phyloP scores from a whole-genome alignment of 1,140 invertebrate species.

The Lasioglossum baleicum region DNA sequence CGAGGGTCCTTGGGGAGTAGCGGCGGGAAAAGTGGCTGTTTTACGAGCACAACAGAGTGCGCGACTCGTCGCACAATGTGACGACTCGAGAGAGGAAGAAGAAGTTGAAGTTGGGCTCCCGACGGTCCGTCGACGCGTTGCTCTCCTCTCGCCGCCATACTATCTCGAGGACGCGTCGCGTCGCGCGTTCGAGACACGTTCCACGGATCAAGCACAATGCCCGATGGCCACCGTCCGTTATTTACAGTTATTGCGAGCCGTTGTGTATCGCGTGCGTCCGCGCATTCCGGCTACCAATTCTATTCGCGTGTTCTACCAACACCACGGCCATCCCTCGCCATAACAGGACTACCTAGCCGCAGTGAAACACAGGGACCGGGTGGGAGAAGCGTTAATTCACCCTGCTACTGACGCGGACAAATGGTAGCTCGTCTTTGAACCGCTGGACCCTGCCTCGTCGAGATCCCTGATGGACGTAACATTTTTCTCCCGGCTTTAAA shows the following conservation, averaged over 20 bases:
- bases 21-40: conserved; percentile 69
- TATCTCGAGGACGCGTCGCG: conserved; percentile 33
- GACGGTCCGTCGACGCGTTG: conserved; percentile 4
- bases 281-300: conserved; percentile 17
- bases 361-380: no score
- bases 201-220: conserved; percentile 64
- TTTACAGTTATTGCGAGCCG: conserved; percentile 66
- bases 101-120: conserved; percentile 38
- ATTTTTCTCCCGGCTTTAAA: neutral
- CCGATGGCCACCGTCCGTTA: conserved; percentile 56
- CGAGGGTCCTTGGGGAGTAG: conserved; percentile 63
- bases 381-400: neutral
- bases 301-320: neutral
- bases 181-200: conserved; percentile 61
- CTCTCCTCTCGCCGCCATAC: conserved; percentile 2
- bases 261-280: conserved; percentile 22
- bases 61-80: conserved; percentile 67
- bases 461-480: neutral
- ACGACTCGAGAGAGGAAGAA: conserved; percentile 52
- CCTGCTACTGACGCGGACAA: neutral
- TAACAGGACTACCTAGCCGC: neutral
- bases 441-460: neutral
- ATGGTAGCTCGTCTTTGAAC: neutral
- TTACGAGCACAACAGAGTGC: conserved; percentile 64
- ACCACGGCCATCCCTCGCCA: no score